Conservation (phyloP, 2,113 vertebrate genomes). For the Brachyistius frenatus region DNA sequence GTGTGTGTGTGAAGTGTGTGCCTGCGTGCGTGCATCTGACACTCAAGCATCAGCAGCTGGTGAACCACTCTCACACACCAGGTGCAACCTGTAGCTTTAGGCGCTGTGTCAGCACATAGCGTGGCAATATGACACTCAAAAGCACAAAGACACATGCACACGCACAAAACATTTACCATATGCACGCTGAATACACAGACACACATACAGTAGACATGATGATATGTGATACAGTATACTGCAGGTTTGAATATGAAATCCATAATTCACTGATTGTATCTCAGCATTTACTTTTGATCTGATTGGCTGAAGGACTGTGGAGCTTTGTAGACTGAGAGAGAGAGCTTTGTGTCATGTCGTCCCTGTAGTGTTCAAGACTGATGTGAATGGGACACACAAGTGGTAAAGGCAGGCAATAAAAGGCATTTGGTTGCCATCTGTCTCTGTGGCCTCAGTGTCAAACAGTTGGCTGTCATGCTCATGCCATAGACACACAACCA, state of each 20-base stretch:
- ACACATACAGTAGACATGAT: neutral
- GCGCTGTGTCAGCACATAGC: slow-evolving; percentile 82
- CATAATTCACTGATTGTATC: slow-evolving; percentile 54
- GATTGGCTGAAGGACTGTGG: slow-evolving; percentile 12
- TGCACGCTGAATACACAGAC: neutral
- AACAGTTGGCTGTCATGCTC: slow-evolving; percentile 77
- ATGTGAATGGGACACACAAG: slow-evolving; percentile 76
- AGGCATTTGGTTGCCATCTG: slow-evolving; percentile 83
- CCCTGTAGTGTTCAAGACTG: slow-evolving; percentile 63
- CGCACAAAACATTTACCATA: slow-evolving; percentile 28
- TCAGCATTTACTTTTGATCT: slow-evolving; percentile 32
- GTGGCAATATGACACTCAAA: slow-evolving; percentile 78
- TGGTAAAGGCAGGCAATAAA: slow-evolving; percentile 80
- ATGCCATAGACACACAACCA: slow-evolving; percentile 72
- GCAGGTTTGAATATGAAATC: slow-evolving; percentile 38
- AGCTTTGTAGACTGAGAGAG: slow-evolving; percentile 33
- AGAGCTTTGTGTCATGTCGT: slow-evolving; percentile 43
- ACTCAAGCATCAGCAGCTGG: slow-evolving; percentile 83
- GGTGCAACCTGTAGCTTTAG: slow-evolving; percentile 81
- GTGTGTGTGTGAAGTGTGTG: slow-evolving; percentile 29
- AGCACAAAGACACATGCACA: slow-evolving; percentile 48
- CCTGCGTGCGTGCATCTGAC: slow-evolving; percentile 63
- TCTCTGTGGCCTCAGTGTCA: slow-evolving; percentile 76
- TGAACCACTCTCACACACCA: slow-evolving; percentile 80
- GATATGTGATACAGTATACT: neutral